Evolutionary conservation across 2,113 vertebrate species (phyloP).

Genomic region (Apteryx mantelli): DNA sequence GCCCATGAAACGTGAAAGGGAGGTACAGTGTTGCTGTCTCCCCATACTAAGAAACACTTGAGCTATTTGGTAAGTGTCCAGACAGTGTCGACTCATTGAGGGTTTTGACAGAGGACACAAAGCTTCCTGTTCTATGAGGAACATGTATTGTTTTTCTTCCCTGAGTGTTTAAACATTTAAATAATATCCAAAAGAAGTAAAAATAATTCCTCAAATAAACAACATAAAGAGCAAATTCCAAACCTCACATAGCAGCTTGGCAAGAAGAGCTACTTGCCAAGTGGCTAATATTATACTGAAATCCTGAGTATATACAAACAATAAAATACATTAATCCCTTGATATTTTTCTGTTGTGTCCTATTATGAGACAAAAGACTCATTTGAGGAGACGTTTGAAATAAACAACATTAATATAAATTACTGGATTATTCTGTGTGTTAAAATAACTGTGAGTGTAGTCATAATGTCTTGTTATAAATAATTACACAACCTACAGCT

Average conservation of each 20-base stretch:
- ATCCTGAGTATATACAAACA: neutral
- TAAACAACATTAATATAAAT: neutral
- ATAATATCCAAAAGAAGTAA: neutral
- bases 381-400: neutral
- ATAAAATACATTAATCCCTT: neutral
- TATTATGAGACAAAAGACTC: neutral
- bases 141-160: neutral
- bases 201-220: slow-evolving; percentile 37
- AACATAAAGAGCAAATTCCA: neutral
- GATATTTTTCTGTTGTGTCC: neutral
- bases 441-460: neutral
- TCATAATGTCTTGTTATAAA: neutral
- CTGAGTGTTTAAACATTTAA: neutral
- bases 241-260: neutral
- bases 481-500: neutral
- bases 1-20: neutral
- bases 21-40: neutral
- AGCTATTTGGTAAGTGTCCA: neutral
- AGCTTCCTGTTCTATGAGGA: neutral
- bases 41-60: neutral
- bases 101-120: neutral
- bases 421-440: neutral
- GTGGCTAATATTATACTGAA: neutral
- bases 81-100: neutral
- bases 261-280: neutral